A percentile compares a stretch with the other conserved stretches of the same genome.
Conservation (phyloP, 2,797 vertebrate genomes). For the Ficedula albicollis region DNA sequence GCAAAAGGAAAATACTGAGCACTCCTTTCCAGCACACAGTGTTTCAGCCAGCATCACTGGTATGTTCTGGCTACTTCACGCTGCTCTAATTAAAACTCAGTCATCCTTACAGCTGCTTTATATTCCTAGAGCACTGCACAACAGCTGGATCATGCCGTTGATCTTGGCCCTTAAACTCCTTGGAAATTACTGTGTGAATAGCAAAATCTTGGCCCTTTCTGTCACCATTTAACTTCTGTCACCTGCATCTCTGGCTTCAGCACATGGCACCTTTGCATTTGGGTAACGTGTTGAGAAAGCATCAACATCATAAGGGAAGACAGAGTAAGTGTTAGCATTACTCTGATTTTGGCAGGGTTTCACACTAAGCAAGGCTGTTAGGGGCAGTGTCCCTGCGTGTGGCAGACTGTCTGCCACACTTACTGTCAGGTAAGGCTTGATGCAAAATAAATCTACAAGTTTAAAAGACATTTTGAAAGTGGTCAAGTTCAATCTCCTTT, state of each 20-base stretch:
- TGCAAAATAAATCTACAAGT: background rate
- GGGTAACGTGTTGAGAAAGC: background rate
- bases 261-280: background rate
- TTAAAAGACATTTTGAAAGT: background rate
- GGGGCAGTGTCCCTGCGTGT: background rate
- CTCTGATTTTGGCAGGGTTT: background rate
- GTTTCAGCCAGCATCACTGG: background rate
- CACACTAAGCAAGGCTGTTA: background rate
- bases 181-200: background rate
- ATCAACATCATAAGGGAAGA: background rate
- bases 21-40: background rate
- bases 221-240: background rate
- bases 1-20: background rate
- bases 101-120: constrained; percentile 19
- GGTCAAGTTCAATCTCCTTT: background rate
- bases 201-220: background rate
- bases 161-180: background rate
- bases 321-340: background rate
- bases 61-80: constrained; percentile 16
- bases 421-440: background rate
- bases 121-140: constrained; percentile 7
- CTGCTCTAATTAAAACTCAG: constrained; percentile 18
- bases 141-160: constrained; percentile 18
- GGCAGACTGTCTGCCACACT: background rate
- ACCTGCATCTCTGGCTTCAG: background rate